Evolutionary conservation across 2,888 invertebrate species (phyloP), one percentile per base, ranked within the genome.

Genomic region (Globia sparganii): DNA sequence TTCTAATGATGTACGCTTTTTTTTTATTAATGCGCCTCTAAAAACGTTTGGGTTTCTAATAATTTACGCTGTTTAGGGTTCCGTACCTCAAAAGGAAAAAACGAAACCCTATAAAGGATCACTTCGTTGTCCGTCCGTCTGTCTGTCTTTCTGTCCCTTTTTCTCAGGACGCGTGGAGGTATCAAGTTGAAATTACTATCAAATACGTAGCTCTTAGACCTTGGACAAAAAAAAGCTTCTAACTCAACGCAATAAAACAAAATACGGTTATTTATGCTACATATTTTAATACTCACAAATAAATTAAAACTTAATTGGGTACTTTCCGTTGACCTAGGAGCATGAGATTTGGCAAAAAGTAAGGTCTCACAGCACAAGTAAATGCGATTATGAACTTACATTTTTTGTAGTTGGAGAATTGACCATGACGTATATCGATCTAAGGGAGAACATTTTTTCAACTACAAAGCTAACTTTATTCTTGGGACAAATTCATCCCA

Each of bases 131-230:
- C 13, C n/a, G 56, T 56, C 56, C 56, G n/a, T 56, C n/a, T 21
- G 9, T 53, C 49, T 56, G 13, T 56, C n/a, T 56, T 1, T 56
- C n/a, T n/a, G 56, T n/a, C n/a, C 56, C 56, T 56, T 56, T 56
- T 56, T 56, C n/a, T n/a, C 56, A 56, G n/a, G 13, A 28, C 56
- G 56, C n/a, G n/a, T 56, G 56, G 56, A 56, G 1, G 56, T 56
- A 56, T 56, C 56, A 56, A 56, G n/a, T 13, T 56, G n/a, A 56
- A 56, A 56, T 56, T n/a, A 56, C n/a, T 56, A 56, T n/a, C 56
- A 56, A 56, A 56, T 56, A 56, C n/a, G 56, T 56, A n/a, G 11
- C 13, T n/a, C n/a, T 37, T 37, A 6, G 34, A 5, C 4, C 56
- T 56, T n/a, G 11, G 4, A n/a, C n/a, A 56, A n/a, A 56, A 56